Base-by-base conservation (phyloP, 2,113 vertebrate genomes). In the Manacus vitellinus region DNA sequence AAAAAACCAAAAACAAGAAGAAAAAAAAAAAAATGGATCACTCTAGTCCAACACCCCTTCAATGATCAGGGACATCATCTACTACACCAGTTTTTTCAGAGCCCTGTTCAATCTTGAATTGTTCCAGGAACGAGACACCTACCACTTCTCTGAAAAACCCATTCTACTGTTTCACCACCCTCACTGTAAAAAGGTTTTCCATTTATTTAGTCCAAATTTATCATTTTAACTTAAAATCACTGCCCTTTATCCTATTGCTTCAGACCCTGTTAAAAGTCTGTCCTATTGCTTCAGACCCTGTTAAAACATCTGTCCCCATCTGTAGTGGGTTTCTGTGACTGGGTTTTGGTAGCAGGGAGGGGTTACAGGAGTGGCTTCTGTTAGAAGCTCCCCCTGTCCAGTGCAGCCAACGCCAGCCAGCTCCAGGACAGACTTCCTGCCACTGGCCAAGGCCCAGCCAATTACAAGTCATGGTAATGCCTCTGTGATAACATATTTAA, bases 161-260 rank as follows among this genome's bases (percentile, higher is more conserved):
- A 0, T 18, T 62, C 21, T 6, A 56, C 15, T 33, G 9, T 70
- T 70, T 51, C 47, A 81, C 14, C 10, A 28, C 7, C 3, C 24
- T 71, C 30, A 56, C 8, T 2, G 3, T 8, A 75, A 55, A 70
- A 70, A 11, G 6, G 10, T 75, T 35, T 74, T 46, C 8, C 51
- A 67, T 39, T n/a, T 24, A 33, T 22, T 61, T 37, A 56, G 28
- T 58, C 25, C 12, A 63, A 75, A 63, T 52, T 19, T 41, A 11
- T 15, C 6, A 0, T 13, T 6, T 58, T 47, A 19, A 3, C 12
- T 43, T 30, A 10, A 59, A 85, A 41, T 4, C 5, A 30, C 37
- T 62, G 6, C 0, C 7, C 3, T 6, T 55, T 19, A 1, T 58
- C 19, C 21, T 59, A 7, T 3, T 31, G 6, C 37, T 52, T 52